phyloP scores from a whole-genome alignment of 2,113 vertebrate genomes.

The Ailurus styani region DNA sequence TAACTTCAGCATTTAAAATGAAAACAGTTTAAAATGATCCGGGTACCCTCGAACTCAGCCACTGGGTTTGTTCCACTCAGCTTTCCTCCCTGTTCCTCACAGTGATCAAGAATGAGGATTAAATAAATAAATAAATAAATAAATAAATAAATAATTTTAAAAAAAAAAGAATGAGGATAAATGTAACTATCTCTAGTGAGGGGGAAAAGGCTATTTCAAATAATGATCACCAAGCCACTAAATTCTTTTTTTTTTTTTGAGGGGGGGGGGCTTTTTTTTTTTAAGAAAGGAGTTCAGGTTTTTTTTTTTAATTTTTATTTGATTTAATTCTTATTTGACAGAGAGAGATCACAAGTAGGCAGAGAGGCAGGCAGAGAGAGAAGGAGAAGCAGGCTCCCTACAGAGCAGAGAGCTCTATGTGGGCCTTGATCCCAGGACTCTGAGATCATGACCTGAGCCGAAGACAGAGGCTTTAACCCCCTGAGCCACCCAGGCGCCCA shows the following conservation, averaged over 20 bases:
- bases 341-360: no score
- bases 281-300: background rate
- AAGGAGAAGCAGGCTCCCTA: no score
- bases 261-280: background rate
- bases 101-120: background rate
- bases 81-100: background rate
- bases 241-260: background rate
- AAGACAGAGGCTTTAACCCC: no score
- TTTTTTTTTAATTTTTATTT: no score
- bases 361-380: no score
- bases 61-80: background rate
- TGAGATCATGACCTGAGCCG: no score
- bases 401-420: no score
- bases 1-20: background rate
- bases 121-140: no score
- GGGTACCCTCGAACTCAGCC: background rate
- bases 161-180: background rate
- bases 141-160: no score
- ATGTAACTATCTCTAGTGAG: background rate
- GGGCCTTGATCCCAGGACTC: no score
- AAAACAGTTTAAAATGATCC: background rate
- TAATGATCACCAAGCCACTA: background rate
- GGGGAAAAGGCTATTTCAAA: background rate
- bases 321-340: no score
- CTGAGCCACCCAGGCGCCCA: background rate